These are phyloP conservation scores for Epizoanthus stellaris DNA, from an alignment of 92 coral and sea anemone genomes.

Conservation along the genomic window DNA sequence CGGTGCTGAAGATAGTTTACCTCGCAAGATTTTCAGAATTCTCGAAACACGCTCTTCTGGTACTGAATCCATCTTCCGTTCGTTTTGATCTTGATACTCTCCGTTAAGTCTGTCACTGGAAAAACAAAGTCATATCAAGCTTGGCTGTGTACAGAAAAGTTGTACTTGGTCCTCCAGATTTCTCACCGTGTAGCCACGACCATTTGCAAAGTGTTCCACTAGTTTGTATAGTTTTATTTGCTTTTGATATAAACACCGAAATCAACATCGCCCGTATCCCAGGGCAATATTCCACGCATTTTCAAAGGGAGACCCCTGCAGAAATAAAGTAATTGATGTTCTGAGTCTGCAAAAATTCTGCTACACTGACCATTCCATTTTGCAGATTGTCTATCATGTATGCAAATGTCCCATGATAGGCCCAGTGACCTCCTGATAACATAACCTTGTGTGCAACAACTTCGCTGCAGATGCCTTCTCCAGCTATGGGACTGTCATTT, in stretches of 20 bases:
- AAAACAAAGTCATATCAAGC: constrained; percentile 17
- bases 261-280: constrained; percentile 78
- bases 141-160: constrained; percentile 35
- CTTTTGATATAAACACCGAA: constrained; percentile 19
- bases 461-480: constrained; percentile 62
- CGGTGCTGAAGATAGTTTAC: constrained; percentile 20
- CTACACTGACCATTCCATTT: constrained; percentile 25
- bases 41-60: not conserved
- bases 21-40: not conserved
- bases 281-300: constrained; percentile 62
- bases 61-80: constrained; percentile 16
- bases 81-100: not conserved
- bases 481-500: constrained; percentile 57
- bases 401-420: constrained; percentile 65
- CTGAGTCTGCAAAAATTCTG: constrained; percentile 36
- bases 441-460: constrained; percentile 48
- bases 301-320: constrained; percentile 70
- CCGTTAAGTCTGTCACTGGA: not conserved
- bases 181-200: not conserved
- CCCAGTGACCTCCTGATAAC: constrained; percentile 60
- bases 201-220: constrained; percentile 14
- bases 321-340: constrained; percentile 43
- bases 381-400: constrained; percentile 50
- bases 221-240: constrained; percentile 1
- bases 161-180: constrained; percentile 21